Conservation (phyloP, 53 echinoderm and acorn worm species). For the Echinometra lucunter region DNA sequence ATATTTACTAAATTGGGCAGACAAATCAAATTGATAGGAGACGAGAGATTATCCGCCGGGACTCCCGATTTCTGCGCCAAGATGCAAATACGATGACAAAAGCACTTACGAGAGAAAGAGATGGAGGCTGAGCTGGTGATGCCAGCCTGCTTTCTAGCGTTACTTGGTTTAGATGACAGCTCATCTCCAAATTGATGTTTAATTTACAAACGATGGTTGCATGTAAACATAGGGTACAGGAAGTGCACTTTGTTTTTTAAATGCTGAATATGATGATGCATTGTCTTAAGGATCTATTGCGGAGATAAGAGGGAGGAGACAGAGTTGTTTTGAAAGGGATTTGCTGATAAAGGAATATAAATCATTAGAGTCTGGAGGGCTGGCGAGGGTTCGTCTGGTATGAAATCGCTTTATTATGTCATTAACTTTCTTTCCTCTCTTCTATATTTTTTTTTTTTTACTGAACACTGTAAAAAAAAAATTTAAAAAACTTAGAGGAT, state of each 20-base stretch:
- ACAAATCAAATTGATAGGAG: conserved; percentile 59
- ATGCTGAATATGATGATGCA: conserved; percentile 18
- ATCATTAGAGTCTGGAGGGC: conserved; percentile 2
- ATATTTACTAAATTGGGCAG: conserved; percentile 65
- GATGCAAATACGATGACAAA: conserved; percentile 63
- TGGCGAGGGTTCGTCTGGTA: conserved; percentile 36
- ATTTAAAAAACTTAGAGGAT: too few relatives aligned
- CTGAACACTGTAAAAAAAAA: neutral
- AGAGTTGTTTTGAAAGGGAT: conserved; percentile 37
- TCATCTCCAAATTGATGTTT: conserved; percentile 44
- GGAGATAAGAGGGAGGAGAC: neutral
- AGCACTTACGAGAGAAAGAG: conserved; percentile 42
- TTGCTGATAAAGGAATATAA: conserved; percentile 2
- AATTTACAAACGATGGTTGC: conserved; percentile 42
- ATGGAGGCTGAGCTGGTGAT: neutral
- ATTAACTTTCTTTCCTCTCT: neutral
- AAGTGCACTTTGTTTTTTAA: conserved; percentile 14
- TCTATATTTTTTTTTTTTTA: neutral
- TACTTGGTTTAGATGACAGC: conserved; percentile 29
- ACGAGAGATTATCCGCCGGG: conserved; percentile 57
- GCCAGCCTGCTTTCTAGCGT: neutral
- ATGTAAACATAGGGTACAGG: conserved; percentile 44
- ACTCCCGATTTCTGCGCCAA: conserved; percentile 6
- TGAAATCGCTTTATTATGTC: neutral
- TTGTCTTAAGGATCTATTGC: neutral